Percentiles rank a stretch among this genome's conserved stretches.
Evolutionary conservation across 2,888 invertebrate genomes (phyloP).

Genomic region (Gymnosoma rotundatum): DNA sequence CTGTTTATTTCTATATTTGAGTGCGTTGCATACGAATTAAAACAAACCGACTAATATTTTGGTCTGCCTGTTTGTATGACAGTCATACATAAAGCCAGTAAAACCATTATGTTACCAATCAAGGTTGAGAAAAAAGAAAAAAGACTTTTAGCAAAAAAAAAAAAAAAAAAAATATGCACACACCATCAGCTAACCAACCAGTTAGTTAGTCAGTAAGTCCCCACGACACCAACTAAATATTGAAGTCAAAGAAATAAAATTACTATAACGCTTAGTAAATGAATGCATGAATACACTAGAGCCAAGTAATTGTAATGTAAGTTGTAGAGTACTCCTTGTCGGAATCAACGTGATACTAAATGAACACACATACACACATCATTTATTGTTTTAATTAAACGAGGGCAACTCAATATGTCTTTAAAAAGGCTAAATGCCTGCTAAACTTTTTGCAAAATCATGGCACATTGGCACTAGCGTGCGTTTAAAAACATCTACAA

Average conservation of each 20-base stretch:
- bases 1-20: constrained; percentile 4
- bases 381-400: too few species aligned
- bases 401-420: too few species aligned
- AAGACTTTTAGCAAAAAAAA: constrained; percentile 13
- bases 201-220: constrained; percentile 11
- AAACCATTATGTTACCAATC: constrained; percentile 69
- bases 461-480: too few species aligned
- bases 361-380: background rate
- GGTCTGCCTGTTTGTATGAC: constrained; percentile 32
- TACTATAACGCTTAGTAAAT: background rate
- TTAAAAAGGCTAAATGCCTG: too few species aligned
- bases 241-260: background rate
- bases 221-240: background rate
- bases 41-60: constrained; percentile 51
- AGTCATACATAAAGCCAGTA: constrained; percentile 63
- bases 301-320: constrained; percentile 14
- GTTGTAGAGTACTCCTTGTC: constrained; percentile 10
- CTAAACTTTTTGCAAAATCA: too few species aligned
- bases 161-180: background rate
- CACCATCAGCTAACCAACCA: constrained; percentile 18
- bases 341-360: background rate
- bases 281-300: background rate
- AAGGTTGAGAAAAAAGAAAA: constrained; percentile 56
- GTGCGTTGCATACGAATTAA: constrained; percentile 30
- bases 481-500: too few species aligned